Conservation (phyloP, 2,888 invertebrate genomes). For the Xylocampa areola region DNA sequence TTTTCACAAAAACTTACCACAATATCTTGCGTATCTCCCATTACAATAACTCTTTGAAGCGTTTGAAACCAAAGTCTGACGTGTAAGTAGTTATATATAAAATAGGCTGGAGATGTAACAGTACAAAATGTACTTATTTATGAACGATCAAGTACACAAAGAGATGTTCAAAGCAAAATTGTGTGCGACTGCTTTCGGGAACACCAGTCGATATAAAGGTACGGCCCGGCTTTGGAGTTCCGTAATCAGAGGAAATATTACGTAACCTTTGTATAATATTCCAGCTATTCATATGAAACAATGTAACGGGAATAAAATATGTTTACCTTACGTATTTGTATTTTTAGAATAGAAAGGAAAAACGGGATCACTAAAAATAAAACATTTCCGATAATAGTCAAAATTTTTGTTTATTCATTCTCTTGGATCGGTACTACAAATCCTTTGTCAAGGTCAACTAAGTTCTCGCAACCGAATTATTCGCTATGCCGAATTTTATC, state of each 20-base stretch:
- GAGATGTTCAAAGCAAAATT: constrained; percentile 58
- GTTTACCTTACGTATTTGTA: background rate
- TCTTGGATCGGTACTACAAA: too few relatives aligned
- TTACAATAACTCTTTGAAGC: background rate
- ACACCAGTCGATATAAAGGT: constrained; percentile 56
- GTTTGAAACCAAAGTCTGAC: background rate
- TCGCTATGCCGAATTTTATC: too few relatives aligned
- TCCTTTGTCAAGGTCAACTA: too few relatives aligned
- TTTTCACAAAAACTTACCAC: too few relatives aligned
- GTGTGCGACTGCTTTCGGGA: constrained; percentile 53
- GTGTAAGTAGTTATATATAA: background rate
- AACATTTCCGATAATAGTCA: too few relatives aligned
- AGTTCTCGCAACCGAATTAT: too few relatives aligned
- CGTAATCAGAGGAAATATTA: constrained; percentile 24
- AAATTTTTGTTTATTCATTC: too few relatives aligned
- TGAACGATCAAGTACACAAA: constrained; percentile 52
- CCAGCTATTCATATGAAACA: background rate
- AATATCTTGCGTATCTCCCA: background rate
- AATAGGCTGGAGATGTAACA: constrained; percentile 10
- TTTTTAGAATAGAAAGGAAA: background rate
- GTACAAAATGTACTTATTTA: constrained; percentile 44
- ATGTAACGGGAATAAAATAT: constrained; percentile 3
- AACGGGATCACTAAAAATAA: too few relatives aligned
- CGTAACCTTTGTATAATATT: constrained; percentile 13
- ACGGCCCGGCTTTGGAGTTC: constrained; percentile 50